These are phyloP conservation scores for Desmophyllum pertusum DNA, from an alignment of 92 coral and sea anemone species.

Conservation along the genomic window DNA sequence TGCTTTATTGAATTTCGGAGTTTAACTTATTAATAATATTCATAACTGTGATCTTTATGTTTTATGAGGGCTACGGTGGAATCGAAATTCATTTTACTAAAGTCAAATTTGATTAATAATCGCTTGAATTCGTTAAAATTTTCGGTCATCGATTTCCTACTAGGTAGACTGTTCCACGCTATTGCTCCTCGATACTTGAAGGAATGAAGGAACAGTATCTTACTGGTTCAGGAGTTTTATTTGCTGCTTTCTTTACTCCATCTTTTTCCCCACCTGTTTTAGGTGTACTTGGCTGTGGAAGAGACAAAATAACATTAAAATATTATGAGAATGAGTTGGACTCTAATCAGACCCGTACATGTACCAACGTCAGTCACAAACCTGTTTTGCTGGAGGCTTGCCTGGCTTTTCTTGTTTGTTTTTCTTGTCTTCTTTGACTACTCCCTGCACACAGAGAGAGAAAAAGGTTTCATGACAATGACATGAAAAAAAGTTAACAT, in stretches of 20 bases:
- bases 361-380: not conserved
- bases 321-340: not conserved
- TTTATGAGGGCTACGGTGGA: too few species aligned
- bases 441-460: slow-evolving; percentile 33
- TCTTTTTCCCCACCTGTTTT: slow-evolving; percentile 25
- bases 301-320: not conserved
- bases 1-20: too few species aligned
- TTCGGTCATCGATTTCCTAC: not conserved
- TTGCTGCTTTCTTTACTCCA: slow-evolving; percentile 8
- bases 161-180: too few species aligned
- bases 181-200: too few species aligned
- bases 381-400: slow-evolving; percentile 43
- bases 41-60: too few species aligned
- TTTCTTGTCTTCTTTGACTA: slow-evolving; percentile 30
- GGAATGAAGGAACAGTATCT: not conserved
- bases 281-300: slow-evolving; percentile 18
- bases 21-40: too few species aligned
- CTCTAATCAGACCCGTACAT: not conserved
- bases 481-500: too few species aligned
- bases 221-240: slow-evolving; percentile 39
- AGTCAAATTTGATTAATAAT: too few species aligned
- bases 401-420: slow-evolving; percentile 37
- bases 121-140: too few species aligned
- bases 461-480: too few species aligned
- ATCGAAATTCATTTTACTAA: too few species aligned